Base-by-base conservation (phyloP, 30 jellyfish, hydroid and myxozoan genomes). In the Turritopsis dohrnii region DNA sequence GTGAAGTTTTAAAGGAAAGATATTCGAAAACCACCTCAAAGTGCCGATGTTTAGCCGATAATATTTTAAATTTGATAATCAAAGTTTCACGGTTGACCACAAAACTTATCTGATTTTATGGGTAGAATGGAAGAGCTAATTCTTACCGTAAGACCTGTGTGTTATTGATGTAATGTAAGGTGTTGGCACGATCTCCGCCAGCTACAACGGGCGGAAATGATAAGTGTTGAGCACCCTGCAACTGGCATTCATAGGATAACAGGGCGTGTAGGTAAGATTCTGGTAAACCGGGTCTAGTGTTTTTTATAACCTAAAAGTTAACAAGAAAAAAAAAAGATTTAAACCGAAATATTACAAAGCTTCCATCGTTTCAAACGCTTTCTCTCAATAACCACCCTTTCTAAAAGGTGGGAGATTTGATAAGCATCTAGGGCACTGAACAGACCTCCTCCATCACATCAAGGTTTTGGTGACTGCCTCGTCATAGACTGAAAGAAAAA, bases 191-290 rank as follows among this genome's bases (percentile, higher is more conserved):
- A 29, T 71, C 69, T 23, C 98, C 98, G 71, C 96, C 90, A 3
- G 98, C 98, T 19, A 93, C 98, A 60, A 93, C 98, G 16, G 98
- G 98, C 65, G 98, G 96, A 66, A 93, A 93, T 21, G 98, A 89
- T 25, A 93, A 79, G 16, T 82, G 71, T 82, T 93, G 98, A 22
- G 98, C 96, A 16, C 98, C 98, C 29, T 80, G 86, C 8, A 89
- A 24, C 69, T 90, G 84, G 81, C 96, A 88, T 72, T 93, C 96
- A 76, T 85, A 93, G 66, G 89, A 93, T 25, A 93, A 41, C 60
- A 82, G 18, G 1, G 96, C 96, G 53, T 93, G 98, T 16, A 88
- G 91, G 19, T 65, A 17, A 54, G 96, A 53, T 80, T 93, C 98
- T 20, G 90, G 90, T 16, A 88, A 52, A 83, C 95, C 96, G 24